A percentile compares a stretch with the other conserved stretches of the same genome.
phyloP scores from a whole-genome alignment of 2,797 vertebrate species.

The Australoheros facetus region DNA sequence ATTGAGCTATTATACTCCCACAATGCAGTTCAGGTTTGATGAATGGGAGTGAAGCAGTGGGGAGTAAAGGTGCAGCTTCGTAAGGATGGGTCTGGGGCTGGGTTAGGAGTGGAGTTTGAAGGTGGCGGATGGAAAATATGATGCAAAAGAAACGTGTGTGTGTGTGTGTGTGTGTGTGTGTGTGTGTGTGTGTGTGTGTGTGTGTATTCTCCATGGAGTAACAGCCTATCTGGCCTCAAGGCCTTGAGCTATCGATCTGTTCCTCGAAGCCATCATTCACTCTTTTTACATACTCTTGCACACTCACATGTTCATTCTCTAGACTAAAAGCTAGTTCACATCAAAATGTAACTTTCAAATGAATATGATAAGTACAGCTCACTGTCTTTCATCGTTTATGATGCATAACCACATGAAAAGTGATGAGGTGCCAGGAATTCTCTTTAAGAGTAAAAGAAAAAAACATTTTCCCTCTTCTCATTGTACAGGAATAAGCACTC shows the following conservation, averaged over 20 bases:
- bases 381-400: neutral
- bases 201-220: constrained; percentile 56
- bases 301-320: neutral
- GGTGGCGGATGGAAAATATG: neutral
- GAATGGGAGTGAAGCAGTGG: constrained; percentile 14
- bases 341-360: neutral
- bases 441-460: no score
- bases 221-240: constrained; percentile 72
- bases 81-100: constrained; percentile 6
- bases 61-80: constrained; percentile 18
- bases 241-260: constrained; percentile 79
- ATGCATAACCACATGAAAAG: neutral
- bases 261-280: constrained; percentile 49
- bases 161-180: no score
- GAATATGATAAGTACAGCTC: neutral
- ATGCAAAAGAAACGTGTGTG: constrained; percentile 3
- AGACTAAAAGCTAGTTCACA: neutral
- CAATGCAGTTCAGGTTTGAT: constrained; percentile 51
- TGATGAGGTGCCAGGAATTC: no score
- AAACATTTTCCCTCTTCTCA: no score
- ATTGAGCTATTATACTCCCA: constrained; percentile 42
- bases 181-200: neutral
- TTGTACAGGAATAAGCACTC: no score
- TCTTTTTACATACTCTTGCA: constrained; percentile 1
- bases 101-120: neutral